Percentiles rank a stretch among this genome's conserved stretches.
phyloP scores from a whole-genome alignment of 2,888 invertebrate species.

The Sesamia inferens region DNA sequence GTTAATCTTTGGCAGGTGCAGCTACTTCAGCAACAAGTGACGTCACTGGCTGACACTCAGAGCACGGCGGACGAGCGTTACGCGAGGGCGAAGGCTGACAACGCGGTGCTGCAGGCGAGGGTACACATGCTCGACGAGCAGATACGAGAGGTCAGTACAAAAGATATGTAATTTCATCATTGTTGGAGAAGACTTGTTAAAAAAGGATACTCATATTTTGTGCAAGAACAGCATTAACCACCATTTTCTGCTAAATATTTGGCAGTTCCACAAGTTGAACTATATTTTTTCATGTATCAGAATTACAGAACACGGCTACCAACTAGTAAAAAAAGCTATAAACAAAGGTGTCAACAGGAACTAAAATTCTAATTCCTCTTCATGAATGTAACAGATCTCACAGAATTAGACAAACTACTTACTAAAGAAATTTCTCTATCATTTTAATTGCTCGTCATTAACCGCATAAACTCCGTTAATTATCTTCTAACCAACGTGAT shows the following conservation, averaged over 20 bases:
- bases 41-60: conserved; percentile 96
- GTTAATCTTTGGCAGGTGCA: conserved; percentile 92
- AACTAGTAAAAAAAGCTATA: neutral
- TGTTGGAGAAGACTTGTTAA: neutral
- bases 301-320: too few species aligned
- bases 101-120: conserved; percentile 96
- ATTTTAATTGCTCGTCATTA: conserved; percentile 29
- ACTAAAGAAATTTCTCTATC: conserved; percentile 29
- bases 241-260: neutral
- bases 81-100: conserved; percentile 97
- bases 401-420: conserved; percentile 4
- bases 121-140: conserved; percentile 98
- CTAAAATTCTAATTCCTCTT: neutral
- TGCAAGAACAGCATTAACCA: neutral
- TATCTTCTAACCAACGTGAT: conserved; percentile 8
- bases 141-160: conserved; percentile 91
- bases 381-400: conserved; percentile 8
- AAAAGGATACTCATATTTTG: neutral
- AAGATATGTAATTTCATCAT: neutral
- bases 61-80: conserved; percentile 96
- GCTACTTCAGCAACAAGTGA: conserved; percentile 97
- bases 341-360: neutral
- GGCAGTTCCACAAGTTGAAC: neutral
- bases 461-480: conserved; percentile 29
- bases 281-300: neutral